These are phyloP conservation scores for Priocnemis perturbator DNA, from an alignment of 2,888 invertebrate genomes.

Conservation along the genomic window DNA sequence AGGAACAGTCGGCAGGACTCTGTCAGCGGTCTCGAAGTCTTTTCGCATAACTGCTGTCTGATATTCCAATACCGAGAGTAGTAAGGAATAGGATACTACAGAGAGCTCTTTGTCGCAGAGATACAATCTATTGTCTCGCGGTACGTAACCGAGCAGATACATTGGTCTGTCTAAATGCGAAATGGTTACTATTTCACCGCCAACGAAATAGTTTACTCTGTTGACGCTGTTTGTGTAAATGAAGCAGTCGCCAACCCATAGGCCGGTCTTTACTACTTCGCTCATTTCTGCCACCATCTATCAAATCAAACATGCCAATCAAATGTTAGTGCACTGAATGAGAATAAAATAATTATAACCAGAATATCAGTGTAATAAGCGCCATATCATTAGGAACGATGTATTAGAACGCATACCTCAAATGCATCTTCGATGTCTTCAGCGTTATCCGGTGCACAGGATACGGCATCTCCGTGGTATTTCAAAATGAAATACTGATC, in stretches of 20 bases:
- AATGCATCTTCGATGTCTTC: slow-evolving; percentile 95
- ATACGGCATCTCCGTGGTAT: slow-evolving; percentile 90
- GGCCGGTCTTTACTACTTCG: slow-evolving; percentile 94
- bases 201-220: slow-evolving; percentile 98
- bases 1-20: slow-evolving; percentile 95
- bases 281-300: slow-evolving; percentile 91
- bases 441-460: slow-evolving; percentile 84
- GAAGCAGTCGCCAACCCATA: slow-evolving; percentile 99
- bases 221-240: slow-evolving; percentile 99
- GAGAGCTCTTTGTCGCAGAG: slow-evolving; percentile 98
- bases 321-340: too few relatives aligned
- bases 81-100: slow-evolving; percentile 94
- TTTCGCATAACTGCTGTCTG: slow-evolving; percentile 99
- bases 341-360: too few relatives aligned
- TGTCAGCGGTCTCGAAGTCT: slow-evolving; percentile 96
- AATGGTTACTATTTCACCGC: slow-evolving; percentile 98
- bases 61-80: slow-evolving; percentile 97
- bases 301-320: neutral
- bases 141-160: slow-evolving; percentile 97
- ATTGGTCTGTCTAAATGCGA: slow-evolving; percentile 98
- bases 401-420: slow-evolving; percentile 80
- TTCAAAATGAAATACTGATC: slow-evolving; percentile 96
- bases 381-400: too few relatives aligned
- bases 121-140: slow-evolving; percentile 96
- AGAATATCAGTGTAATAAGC: too few relatives aligned